phyloP scores from a whole-genome alignment of 2,888 invertebrate species.

The Fabriciana adippe region DNA sequence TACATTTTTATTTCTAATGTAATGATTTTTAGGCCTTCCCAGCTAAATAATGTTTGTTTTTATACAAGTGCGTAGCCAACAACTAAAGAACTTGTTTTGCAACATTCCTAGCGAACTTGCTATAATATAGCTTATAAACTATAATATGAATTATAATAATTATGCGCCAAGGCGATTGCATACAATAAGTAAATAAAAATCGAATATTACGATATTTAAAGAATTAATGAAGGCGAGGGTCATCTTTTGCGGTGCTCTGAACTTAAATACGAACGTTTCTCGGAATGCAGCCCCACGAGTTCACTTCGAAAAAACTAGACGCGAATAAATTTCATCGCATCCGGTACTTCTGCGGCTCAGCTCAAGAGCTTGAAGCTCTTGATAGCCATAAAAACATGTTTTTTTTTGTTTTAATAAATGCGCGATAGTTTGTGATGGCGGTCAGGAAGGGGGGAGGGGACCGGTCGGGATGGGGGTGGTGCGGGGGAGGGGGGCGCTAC shows the following conservation, averaged over 20 bases:
- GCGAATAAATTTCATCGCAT: conserved; percentile 80
- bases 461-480: conserved; percentile 48
- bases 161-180: neutral
- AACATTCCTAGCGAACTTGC: conserved; percentile 26
- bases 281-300: conserved; percentile 73
- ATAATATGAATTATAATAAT: neutral
- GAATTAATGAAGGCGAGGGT: conserved; percentile 27
- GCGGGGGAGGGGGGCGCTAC: conserved; percentile 68
- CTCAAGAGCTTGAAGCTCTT: conserved; percentile 75
- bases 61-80: conserved; percentile 9
- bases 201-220: conserved; percentile 9
- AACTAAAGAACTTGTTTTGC: conserved; percentile 23
- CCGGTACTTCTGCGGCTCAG: conserved; percentile 77
- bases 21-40: no score
- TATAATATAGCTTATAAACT: neutral
- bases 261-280: conserved; percentile 50
- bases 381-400: conserved; percentile 78
- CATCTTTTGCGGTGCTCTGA: conserved; percentile 30
- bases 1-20: no score
- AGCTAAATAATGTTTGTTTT: conserved; percentile 31
- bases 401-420: conserved; percentile 61
- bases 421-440: conserved; percentile 60
- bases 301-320: conserved; percentile 72
- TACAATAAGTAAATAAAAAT: conserved; percentile 8
- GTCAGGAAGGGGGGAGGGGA: conserved; percentile 59